A percentile compares a stretch with the other conserved stretches of the same genome.
Conservation (phyloP, 2,888 invertebrate species). For the Mycogona germanica region DNA sequence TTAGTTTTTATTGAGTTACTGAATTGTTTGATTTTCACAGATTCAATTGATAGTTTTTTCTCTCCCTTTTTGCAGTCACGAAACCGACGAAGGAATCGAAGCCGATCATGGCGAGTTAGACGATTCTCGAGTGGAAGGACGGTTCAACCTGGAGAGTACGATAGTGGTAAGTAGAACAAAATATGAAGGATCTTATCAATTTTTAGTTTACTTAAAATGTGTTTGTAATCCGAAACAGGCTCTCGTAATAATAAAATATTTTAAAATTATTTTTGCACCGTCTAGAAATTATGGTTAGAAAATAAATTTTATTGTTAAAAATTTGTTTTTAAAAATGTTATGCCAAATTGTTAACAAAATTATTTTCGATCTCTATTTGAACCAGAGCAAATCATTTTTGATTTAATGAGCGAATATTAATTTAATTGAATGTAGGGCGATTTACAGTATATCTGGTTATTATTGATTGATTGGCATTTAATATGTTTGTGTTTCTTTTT, state of each 20-base stretch:
- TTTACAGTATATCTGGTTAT: not conserved
- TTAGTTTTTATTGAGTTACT: not conserved
- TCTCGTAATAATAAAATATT: no score
- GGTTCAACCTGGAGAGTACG: conserved; percentile 42
- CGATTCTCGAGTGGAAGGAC: conserved; percentile 24
- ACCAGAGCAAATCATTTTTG: no score
- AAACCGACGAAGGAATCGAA: conserved; percentile 79
- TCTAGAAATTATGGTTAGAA: no score
- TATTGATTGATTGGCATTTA: not conserved
- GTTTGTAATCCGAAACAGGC: no score
- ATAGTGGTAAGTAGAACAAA: conserved; percentile 42
- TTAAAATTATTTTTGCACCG: no score
- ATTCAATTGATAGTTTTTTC: conserved; percentile 7
- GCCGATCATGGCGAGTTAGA: conserved; percentile 49
- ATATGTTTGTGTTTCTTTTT: conserved; percentile 6
- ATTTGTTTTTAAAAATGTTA: no score
- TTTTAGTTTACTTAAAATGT: no score
- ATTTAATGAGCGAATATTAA: no score
- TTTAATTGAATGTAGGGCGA: no score
- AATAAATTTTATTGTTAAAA: no score
- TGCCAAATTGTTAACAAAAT: no score
- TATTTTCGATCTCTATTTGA: no score
- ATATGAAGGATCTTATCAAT: not conserved
- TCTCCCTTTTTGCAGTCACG: conserved; percentile 32
- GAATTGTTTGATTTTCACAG: not conserved